phyloP scores from a whole-genome alignment of 1,140 invertebrate species.

The Atopsyche davidsoni region DNA sequence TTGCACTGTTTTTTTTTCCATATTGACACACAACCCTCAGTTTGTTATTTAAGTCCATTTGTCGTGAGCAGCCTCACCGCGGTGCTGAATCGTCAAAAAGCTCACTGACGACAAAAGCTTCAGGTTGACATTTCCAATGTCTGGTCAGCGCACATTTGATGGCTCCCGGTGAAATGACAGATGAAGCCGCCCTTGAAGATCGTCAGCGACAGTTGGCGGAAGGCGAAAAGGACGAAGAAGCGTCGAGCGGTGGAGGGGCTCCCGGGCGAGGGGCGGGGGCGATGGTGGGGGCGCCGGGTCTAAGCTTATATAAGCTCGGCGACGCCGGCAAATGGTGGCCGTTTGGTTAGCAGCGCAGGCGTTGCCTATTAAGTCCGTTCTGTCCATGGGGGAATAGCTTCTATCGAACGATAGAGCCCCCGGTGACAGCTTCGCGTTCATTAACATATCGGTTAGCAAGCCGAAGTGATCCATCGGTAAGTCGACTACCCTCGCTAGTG shows the following conservation, averaged over 20 bases:
- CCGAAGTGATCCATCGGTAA: constrained; percentile 25
- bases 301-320: constrained; percentile 47
- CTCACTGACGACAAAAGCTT: too few species aligned
- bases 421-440: constrained; percentile 16
- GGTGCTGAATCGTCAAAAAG: too few species aligned
- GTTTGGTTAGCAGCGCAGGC: constrained; percentile 47
- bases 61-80: too few species aligned
- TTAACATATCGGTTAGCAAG: constrained; percentile 16
- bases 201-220: too few species aligned
- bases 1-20: too few species aligned
- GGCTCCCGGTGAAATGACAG: too few species aligned
- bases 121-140: too few species aligned
- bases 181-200: too few species aligned
- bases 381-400: constrained; percentile 30
- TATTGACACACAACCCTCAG: too few species aligned
- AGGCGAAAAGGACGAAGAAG: too few species aligned
- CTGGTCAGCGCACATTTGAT: too few species aligned
- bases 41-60: too few species aligned
- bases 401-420: constrained; percentile 22
- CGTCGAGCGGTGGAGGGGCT: constrained; percentile 15
- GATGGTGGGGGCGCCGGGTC: constrained; percentile 33
- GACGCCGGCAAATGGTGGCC: constrained; percentile 39
- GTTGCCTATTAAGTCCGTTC: constrained; percentile 36
- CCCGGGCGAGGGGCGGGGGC: constrained; percentile 34
- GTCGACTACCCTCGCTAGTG: constrained; percentile 17